phyloP scores from a whole-genome alignment of 2,113 vertebrate species.

The Sebastes fasciatus region DNA sequence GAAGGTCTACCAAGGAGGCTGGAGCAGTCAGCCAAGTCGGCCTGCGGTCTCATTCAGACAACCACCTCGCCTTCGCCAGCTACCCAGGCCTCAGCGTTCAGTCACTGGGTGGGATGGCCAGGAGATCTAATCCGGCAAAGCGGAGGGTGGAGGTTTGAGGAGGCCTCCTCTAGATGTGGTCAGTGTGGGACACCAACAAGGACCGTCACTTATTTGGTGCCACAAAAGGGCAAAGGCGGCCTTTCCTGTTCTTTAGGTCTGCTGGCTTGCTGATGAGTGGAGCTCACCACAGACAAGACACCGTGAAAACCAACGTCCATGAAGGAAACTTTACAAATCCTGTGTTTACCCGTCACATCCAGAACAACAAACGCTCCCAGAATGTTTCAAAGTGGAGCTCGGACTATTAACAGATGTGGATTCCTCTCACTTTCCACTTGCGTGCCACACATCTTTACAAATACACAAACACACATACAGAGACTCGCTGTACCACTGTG shows the following conservation, averaged over 20 bases:
- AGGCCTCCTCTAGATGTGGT: conserved; percentile 76
- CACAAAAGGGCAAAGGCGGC: conserved; percentile 64
- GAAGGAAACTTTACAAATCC: conserved; percentile 41
- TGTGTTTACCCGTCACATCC: conserved; percentile 45
- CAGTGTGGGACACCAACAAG: conserved; percentile 71
- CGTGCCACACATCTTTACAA: conserved; percentile 57
- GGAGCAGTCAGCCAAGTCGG: conserved; percentile 73
- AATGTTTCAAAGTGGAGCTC: conserved; percentile 42
- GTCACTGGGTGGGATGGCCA: conserved; percentile 82
- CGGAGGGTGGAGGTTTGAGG: conserved; percentile 68
- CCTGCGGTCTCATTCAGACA: conserved; percentile 83
- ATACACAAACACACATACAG: conserved; percentile 59
- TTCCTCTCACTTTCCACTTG: conserved; percentile 71
- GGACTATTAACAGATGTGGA: conserved; percentile 66
- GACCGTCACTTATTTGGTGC: conserved; percentile 73
- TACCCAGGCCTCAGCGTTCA: conserved; percentile 65
- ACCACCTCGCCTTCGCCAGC: conserved; percentile 71
- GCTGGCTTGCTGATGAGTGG: conserved; percentile 48
- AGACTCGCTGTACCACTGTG: conserved; percentile 50
- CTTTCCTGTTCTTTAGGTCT: conserved; percentile 55
- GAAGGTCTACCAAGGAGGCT: conserved; percentile 77
- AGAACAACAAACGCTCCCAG: conserved; percentile 58
- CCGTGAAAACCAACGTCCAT: conserved; percentile 28
- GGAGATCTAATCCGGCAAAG: conserved; percentile 66
- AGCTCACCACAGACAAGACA: conserved; percentile 64